A percentile compares a stretch with the other conserved stretches of the same genome.
phyloP scores from a whole-genome alignment of 2,797 vertebrate genomes.

The Macroramphosus scolopax region DNA sequence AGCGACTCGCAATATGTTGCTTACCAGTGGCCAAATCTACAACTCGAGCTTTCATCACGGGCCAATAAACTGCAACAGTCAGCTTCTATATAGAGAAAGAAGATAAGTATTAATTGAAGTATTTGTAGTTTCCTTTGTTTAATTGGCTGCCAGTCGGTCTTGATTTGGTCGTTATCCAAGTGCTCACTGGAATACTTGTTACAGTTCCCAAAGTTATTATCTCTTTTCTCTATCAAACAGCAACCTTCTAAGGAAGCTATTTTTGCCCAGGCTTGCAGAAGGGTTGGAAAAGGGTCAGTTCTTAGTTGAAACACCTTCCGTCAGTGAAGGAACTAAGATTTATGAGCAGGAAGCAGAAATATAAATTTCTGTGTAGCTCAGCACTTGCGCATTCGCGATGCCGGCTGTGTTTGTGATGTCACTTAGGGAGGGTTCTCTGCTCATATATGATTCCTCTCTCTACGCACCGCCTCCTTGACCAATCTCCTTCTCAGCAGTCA shows the following conservation, averaged over 20 bases:
- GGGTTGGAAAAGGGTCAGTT: slow-evolving; percentile 19
- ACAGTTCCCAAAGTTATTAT: slow-evolving; percentile 29
- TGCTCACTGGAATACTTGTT: slow-evolving; percentile 19
- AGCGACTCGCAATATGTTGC: slow-evolving; percentile 19
- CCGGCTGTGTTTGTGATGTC: slow-evolving; percentile 8
- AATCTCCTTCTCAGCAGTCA: slow-evolving; percentile 20
- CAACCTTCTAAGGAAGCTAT: slow-evolving; percentile 29
- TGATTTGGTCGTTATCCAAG: slow-evolving; percentile 40
- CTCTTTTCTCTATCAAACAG: slow-evolving; percentile 25
- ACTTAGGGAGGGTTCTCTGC: slow-evolving; percentile 18
- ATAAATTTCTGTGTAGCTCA: background rate
- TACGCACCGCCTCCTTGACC: slow-evolving; percentile 9
- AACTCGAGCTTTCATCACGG: slow-evolving; percentile 7
- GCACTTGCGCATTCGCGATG: background rate
- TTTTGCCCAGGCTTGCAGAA: slow-evolving; percentile 15
- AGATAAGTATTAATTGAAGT: slow-evolving; percentile 16
- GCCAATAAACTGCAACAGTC: slow-evolving; percentile 30
- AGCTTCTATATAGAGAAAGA: slow-evolving; percentile 5
- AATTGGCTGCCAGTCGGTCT: slow-evolving; percentile 49
- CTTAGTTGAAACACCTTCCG: slow-evolving; percentile 17
- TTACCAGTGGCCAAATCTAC: slow-evolving; percentile 21
- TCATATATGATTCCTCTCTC: slow-evolving; percentile 17
- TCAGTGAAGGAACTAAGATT: background rate
- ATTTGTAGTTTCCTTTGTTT: slow-evolving; percentile 25
- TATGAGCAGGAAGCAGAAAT: slow-evolving; percentile 10